Conservation (phyloP, 1,140 invertebrate genomes). For the Melipona quadrifasciata region DNA sequence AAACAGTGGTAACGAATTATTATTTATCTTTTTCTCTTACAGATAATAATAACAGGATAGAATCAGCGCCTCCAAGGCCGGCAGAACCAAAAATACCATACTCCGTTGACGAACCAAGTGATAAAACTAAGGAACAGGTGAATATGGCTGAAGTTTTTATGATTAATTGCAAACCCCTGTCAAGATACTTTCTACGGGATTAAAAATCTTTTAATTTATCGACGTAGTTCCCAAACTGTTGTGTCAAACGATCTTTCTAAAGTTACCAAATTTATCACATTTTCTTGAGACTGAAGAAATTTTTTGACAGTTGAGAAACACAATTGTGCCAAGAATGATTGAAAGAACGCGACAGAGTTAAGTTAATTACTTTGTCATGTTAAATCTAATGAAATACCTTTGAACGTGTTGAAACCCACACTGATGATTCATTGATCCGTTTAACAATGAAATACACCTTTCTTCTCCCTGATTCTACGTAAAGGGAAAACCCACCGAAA, state of each 20-base stretch:
- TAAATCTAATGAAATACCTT: not conserved
- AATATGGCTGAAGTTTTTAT: not conserved
- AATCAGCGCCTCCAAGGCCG: conserved; percentile 73
- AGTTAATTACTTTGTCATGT: not conserved
- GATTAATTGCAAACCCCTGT: not conserved
- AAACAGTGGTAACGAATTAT: not conserved
- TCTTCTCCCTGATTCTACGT: too few species aligned
- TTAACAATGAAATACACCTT: conserved; percentile 12
- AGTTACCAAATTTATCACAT: not conserved
- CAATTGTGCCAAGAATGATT: not conserved
- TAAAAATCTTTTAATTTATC: not conserved
- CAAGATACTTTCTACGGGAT: not conserved
- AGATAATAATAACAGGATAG: conserved; percentile 77
- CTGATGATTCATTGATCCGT: not conserved
- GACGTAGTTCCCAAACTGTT: not conserved
- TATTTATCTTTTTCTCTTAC: conserved; percentile 39
- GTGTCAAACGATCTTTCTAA: not conserved
- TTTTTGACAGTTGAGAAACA: not conserved
- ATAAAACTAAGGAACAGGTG: conserved; percentile 67
- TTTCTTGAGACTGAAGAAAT: not conserved
- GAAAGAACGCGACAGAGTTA: not conserved
- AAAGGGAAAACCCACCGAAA: conserved; percentile 3
- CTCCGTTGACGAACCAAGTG: conserved; percentile 70
- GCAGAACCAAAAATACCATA: conserved; percentile 73
- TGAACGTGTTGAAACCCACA: not conserved